Percentiles rank a stretch among this genome's conserved stretches.
Evolutionary conservation across 2,888 invertebrate species (phyloP).

Genomic region (Polyommatus iphigenia): DNA sequence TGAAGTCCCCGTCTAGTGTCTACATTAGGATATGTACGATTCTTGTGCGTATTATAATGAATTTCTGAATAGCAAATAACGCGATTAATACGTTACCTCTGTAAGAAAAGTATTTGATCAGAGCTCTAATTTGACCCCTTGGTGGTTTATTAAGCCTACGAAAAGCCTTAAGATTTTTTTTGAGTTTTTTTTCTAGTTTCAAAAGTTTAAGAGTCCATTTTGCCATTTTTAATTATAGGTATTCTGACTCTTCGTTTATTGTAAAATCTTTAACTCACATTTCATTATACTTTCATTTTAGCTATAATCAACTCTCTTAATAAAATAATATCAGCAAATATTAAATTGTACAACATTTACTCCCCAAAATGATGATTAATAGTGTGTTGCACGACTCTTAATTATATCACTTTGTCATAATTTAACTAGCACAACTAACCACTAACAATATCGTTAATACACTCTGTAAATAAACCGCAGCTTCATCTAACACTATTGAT

Average conservation of each 20-base stretch:
- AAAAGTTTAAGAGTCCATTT: too few relatives aligned
- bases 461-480: constrained; percentile 4
- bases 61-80: background rate
- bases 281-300: background rate
- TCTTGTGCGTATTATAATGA: background rate
- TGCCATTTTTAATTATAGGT: background rate
- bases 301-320: background rate
- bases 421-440: constrained; percentile 8
- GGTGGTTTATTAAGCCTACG: too few relatives aligned
- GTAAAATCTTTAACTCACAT: background rate
- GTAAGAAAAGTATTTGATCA: background rate
- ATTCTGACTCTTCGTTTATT: too few relatives aligned
- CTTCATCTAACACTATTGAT: constrained; percentile 9
- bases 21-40: background rate
- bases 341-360: background rate
- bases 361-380: background rate
- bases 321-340: background rate
- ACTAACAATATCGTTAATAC: constrained; percentile 5
- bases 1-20: background rate
- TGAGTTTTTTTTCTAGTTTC: too few relatives aligned
- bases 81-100: background rate
- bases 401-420: background rate
- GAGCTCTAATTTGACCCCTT: too few relatives aligned
- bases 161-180: too few relatives aligned
- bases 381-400: background rate